Base-by-base conservation (phyloP, 2,797 vertebrate genomes). In the Sebastes elongatus region DNA sequence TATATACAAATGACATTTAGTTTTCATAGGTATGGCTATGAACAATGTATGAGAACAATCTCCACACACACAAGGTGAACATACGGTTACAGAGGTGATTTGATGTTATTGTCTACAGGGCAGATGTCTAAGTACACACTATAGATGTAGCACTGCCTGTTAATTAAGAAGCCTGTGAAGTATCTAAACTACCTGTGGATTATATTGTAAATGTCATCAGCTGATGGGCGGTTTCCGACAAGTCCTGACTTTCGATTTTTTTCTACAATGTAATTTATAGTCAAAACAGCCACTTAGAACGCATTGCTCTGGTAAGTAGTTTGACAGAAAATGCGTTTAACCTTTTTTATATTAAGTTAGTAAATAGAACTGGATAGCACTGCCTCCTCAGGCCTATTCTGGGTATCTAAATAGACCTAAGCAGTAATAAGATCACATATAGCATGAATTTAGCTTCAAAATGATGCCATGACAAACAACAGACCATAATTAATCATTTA, bases 81-180 rank as follows among this genome's bases (percentile, higher is more conserved):
- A 55, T 23, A 23, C 10, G 2, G 76, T 55, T 55, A 38, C n/a
- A 56, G 52, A 72, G 67, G 64, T 28, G 23, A 83, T 80, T 69
- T 82, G 11, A 76, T 75, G 66, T 46, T 46, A 78, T 35, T 78
- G 68, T 55, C 33, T 42, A 82, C 67, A 86, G 28, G 78, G 59
- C 68, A 81, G 56, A 74, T 82, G 73, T 84, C 69, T 85, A 70
- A 83, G 56, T 76, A 49, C 28, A 1, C 49, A 30, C 42, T 9
- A 70, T 65, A 10, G 6, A 27, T 8, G 1, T 9, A n/a, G 66
- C 38, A 55, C 18, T 76, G 27, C 23, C 46, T 46, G 67, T 42
- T 72, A 82, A 82, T 85, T 74, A 74, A 23, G 23, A 27, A 49
- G 20, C 57, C 55, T 62, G 18, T 63, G 9, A 76, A 82, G 71